Percentiles rank a stretch among this genome's conserved stretches.
Evolutionary conservation across 64 coral and sea anemone species (phyloP).

Genomic region (Trachythela sp.): DNA sequence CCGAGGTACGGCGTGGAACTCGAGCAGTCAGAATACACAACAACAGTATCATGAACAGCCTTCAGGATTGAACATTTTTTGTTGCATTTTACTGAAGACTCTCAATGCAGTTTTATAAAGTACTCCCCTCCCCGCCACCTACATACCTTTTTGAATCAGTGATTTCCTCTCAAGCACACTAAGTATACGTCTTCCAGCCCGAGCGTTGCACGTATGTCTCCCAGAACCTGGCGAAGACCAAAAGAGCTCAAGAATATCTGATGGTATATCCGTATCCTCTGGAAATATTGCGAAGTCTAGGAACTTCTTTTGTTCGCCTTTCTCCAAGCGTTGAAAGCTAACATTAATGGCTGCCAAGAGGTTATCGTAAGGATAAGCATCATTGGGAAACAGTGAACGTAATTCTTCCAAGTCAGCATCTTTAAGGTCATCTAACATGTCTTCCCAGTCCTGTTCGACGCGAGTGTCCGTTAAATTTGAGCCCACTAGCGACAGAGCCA

Average conservation of each 20-base stretch:
- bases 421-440: slow-evolving; percentile 55
- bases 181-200: not conserved
- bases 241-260: slow-evolving; percentile 43
- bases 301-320: slow-evolving; percentile 25
- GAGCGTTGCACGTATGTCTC: slow-evolving; percentile 17
- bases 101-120: no score
- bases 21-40: no score
- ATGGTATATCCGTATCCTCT: slow-evolving; percentile 57
- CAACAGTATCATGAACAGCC: no score
- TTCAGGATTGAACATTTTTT: no score
- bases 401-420: slow-evolving; percentile 61
- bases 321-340: slow-evolving; percentile 29
- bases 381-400: slow-evolving; percentile 40
- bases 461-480: slow-evolving; percentile 45
- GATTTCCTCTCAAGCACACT: slow-evolving; percentile 36
- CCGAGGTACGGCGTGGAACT: no score
- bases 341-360: slow-evolving; percentile 59
- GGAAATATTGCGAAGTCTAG: slow-evolving; percentile 47
- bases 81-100: no score
- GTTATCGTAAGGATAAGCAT: slow-evolving; percentile 56
- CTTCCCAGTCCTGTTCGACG: slow-evolving; percentile 31
- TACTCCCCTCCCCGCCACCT: no score
- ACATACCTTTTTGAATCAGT: slow-evolving; percentile 45
- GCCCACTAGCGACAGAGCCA: slow-evolving; percentile 47
- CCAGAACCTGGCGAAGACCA: slow-evolving; percentile 26